Conservation (phyloP, 2,888 invertebrate species). For the Acronicta aceris region DNA sequence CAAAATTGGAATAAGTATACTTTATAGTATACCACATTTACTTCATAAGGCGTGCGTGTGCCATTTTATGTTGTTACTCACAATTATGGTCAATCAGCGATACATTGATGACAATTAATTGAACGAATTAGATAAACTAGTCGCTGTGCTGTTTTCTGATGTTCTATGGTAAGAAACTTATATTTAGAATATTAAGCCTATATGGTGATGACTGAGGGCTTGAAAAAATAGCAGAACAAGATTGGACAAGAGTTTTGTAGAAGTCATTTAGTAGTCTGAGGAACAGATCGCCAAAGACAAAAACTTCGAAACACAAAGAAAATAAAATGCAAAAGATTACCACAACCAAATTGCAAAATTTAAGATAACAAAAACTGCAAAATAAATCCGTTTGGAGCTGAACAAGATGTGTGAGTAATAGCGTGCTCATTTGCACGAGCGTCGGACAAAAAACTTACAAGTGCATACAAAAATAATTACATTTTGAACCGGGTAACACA, state of each 20-base stretch:
- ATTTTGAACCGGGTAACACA: not conserved
- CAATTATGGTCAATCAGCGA: slow-evolving; percentile 9
- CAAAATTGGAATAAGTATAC: not conserved
- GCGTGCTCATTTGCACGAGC: not conserved
- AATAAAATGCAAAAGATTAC: not conserved
- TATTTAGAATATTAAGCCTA: not conserved
- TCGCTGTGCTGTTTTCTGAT: not conserved
- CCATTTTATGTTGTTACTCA: not conserved
- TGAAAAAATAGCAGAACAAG: too few species aligned
- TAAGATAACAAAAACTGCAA: not conserved
- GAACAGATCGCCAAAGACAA: not conserved
- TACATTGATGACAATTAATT: slow-evolving; percentile 3
- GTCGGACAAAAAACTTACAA: slow-evolving; percentile 1
- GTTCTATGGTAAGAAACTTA: not conserved
- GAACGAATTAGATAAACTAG: slow-evolving; percentile 1
- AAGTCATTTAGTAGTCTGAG: too few species aligned
- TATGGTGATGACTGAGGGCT: too few species aligned
- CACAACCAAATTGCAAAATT: not conserved
- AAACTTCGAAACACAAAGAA: not conserved
- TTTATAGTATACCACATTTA: not conserved
- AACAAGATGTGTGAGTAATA: not conserved
- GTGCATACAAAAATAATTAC: slow-evolving; percentile 1
- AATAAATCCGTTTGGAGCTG: not conserved
- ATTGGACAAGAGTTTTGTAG: not conserved
- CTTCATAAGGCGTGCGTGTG: not conserved